Percentiles rank a stretch among this genome's conserved stretches.
phyloP scores from a whole-genome alignment of 1,140 invertebrate genomes.

The Penaeus chinensis region DNA sequence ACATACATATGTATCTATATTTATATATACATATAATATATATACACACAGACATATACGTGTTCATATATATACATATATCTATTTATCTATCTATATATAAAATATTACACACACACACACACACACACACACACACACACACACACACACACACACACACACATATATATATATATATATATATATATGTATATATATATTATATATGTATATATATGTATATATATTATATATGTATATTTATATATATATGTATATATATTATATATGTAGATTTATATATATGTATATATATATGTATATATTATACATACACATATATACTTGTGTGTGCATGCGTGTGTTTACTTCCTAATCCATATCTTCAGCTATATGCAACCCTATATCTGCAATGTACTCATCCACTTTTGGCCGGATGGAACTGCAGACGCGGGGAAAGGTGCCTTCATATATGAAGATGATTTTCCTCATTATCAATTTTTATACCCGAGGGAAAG shows the following conservation, averaged over 20 bases:
- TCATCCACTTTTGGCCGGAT: no score
- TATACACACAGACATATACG: not conserved
- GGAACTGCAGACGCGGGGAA: no score
- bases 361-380: not conserved
- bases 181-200: not conserved
- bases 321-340: not conserved
- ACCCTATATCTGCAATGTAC: no score
- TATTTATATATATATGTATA: not conserved
- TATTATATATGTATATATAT: not conserved
- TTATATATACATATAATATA: not conserved
- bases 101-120: no score
- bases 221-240: not conserved
- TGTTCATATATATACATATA: not conserved
- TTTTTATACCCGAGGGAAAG: no score
- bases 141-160: no score
- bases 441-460: no score
- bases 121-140: no score
- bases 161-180: not conserved
- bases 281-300: conserved; percentile 4
- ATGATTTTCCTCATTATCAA: no score
- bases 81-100: no score
- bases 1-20: not conserved
- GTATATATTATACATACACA: conserved; percentile 7
- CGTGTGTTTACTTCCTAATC: not conserved
- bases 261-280: conserved; percentile 17